phyloP scores from a whole-genome alignment of 1,140 invertebrate species.

The Scaptomyza montana region DNA sequence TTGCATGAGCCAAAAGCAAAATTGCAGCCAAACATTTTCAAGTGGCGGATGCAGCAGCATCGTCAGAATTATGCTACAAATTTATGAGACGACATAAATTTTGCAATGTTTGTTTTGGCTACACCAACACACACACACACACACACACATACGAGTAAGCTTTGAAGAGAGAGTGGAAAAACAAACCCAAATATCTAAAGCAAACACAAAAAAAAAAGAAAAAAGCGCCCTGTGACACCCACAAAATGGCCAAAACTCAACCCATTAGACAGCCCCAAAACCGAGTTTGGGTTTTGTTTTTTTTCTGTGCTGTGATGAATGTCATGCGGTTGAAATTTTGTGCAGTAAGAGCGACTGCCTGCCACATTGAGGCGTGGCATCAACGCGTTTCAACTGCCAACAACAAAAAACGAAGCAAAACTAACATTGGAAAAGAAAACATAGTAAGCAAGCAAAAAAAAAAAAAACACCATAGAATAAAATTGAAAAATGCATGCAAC shows the following conservation, averaged over 20 bases:
- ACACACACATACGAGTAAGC: slow-evolving; percentile 7
- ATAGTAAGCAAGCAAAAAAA: not conserved
- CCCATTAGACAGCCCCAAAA: slow-evolving; percentile 29
- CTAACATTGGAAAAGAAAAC: slow-evolving; percentile 2
- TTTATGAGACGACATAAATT: slow-evolving; percentile 82
- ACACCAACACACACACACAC: slow-evolving; percentile 48
- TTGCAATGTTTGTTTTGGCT: slow-evolving; percentile 80
- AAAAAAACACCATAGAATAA: slow-evolving; percentile 2
- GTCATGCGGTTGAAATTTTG: slow-evolving; percentile 81
- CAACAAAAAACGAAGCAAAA: slow-evolving; percentile 6
- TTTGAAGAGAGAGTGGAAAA: slow-evolving; percentile 48
- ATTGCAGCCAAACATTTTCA: slow-evolving; percentile 80
- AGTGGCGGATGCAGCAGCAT: slow-evolving; percentile 71
- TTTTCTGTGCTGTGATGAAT: slow-evolving; percentile 62
- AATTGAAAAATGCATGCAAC: slow-evolving; percentile 81
- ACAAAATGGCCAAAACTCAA: slow-evolving; percentile 2
- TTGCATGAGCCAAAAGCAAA: slow-evolving; percentile 55
- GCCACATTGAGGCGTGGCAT: slow-evolving; percentile 41
- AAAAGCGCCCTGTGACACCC: slow-evolving; percentile 43
- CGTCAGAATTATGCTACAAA: slow-evolving; percentile 80
- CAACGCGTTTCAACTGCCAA: slow-evolving; percentile 46
- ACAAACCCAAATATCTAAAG: slow-evolving; percentile 75
- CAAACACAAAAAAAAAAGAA: slow-evolving; percentile 52
- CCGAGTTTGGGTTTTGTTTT: slow-evolving; percentile 22
- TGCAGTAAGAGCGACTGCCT: slow-evolving; percentile 47